phyloP scores from a whole-genome alignment of 2,113 vertebrate genomes.

The Colius striatus region DNA sequence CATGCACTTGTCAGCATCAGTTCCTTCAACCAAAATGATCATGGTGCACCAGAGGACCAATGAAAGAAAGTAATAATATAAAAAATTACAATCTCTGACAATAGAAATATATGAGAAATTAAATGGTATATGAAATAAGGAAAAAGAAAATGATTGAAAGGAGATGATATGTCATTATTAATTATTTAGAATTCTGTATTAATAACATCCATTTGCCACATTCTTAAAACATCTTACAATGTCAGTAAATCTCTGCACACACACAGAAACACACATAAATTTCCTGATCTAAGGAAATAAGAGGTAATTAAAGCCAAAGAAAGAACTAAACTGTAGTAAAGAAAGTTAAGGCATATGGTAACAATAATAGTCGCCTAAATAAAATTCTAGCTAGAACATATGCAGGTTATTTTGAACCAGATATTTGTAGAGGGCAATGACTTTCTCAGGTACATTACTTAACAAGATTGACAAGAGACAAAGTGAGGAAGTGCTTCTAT shows the following conservation, averaged over 20 bases:
- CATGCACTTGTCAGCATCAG: neutral
- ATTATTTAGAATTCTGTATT: neutral
- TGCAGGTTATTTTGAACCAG: neutral
- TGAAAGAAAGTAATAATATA: neutral
- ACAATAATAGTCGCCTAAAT: neutral
- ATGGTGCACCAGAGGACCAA: rapidly evolving
- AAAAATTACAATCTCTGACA: neutral
- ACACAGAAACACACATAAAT: neutral
- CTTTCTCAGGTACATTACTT: neutral
- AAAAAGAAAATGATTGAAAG: neutral
- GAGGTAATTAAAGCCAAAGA: neutral
- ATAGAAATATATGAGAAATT: neutral
- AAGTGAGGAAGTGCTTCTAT: neutral
- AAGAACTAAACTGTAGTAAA: neutral
- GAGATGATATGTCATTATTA: neutral
- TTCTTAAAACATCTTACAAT: neutral
- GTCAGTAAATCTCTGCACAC: neutral
- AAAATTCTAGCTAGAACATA: neutral
- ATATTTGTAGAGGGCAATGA: neutral
- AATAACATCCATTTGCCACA: neutral
- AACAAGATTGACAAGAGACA: neutral
- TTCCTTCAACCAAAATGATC: neutral
- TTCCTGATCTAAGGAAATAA: neutral
- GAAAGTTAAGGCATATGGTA: neutral
- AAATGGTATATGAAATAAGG: neutral